These are phyloP conservation scores for Pyrrhosoma nymphula DNA, from an alignment of 2,888 invertebrate genomes.

Conservation along the genomic window DNA sequence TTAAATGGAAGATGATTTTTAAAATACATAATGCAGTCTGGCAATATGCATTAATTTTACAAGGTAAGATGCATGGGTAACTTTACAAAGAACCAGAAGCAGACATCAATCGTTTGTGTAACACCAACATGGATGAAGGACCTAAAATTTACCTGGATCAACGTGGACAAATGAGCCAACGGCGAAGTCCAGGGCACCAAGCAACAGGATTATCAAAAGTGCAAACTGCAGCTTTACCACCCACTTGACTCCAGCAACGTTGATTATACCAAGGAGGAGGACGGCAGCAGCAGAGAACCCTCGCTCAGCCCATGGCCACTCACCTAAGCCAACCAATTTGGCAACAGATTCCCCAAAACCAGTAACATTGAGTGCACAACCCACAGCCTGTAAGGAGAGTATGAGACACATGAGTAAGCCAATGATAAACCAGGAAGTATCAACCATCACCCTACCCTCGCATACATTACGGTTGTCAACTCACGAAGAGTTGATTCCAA, in stretches of 20 bases:
- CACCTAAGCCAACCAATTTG: conserved; percentile 86
- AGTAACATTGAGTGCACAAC: conserved; percentile 96
- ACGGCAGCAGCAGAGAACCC: conserved; percentile 94
- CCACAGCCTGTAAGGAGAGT: conserved; percentile 87
- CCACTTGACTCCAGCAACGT: conserved; percentile 98
- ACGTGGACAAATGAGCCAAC: conserved; percentile 93
- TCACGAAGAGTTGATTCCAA: too few relatives aligned
- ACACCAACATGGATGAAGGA: background rate
- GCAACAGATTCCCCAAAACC: conserved; percentile 99
- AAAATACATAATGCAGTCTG: too few relatives aligned
- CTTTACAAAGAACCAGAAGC: too few relatives aligned
- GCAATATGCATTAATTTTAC: too few relatives aligned
- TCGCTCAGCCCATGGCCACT: conserved; percentile 87
- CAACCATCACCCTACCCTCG: too few relatives aligned
- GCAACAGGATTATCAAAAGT: conserved; percentile 89
- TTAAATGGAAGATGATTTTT: too few relatives aligned
- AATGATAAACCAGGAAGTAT: too few relatives aligned
- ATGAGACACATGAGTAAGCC: background rate
- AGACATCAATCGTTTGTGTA: background rate
- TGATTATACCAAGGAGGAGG: conserved; percentile 91
- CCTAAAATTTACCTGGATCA: conserved; percentile 82
- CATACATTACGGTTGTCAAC: too few relatives aligned
- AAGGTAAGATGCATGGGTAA: too few relatives aligned
- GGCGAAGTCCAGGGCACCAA: conserved; percentile 95
- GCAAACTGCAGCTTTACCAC: conserved; percentile 96